A percentile compares a stretch with the other conserved stretches of the same genome.
Conservation (phyloP, 2,797 vertebrate species). For the Rhinella marina region DNA sequence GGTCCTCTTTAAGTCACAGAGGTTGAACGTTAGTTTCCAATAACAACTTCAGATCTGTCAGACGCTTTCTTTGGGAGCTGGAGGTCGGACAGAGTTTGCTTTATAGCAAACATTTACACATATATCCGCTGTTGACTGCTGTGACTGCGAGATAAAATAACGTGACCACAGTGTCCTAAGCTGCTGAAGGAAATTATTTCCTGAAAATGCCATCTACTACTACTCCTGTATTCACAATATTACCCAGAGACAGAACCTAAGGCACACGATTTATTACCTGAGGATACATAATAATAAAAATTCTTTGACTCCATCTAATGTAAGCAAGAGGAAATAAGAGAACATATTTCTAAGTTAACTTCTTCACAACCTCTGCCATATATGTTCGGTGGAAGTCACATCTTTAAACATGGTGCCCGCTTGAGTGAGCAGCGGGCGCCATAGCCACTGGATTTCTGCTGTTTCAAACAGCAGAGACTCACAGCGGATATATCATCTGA, state of each 20-base stretch:
- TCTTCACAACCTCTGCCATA: no score
- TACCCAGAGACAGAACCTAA: neutral
- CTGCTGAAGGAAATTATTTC: neutral
- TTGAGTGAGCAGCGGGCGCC: no score
- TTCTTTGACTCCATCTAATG: neutral
- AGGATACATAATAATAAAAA: neutral
- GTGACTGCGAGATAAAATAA: neutral
- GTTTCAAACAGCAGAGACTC: no score
- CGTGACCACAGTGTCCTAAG: neutral
- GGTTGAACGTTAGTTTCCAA: neutral
- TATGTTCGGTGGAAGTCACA: no score
- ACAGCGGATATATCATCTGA: no score
- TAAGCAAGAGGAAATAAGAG: neutral
- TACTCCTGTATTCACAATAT: neutral
- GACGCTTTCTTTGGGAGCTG: neutral
- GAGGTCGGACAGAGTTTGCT: neutral
- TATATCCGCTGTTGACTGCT: neutral
- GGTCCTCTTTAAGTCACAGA: neutral
- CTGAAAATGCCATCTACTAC: neutral
- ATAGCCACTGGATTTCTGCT: no score
- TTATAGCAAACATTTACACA: slow-evolving; percentile 11
- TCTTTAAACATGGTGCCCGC: no score
- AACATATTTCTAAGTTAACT: neutral
- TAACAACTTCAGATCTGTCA: neutral
- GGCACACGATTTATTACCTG: neutral